These are phyloP conservation scores for Ornithoptera alexandrae DNA, from an alignment of 2,888 invertebrate species.

Conservation along the genomic window DNA sequence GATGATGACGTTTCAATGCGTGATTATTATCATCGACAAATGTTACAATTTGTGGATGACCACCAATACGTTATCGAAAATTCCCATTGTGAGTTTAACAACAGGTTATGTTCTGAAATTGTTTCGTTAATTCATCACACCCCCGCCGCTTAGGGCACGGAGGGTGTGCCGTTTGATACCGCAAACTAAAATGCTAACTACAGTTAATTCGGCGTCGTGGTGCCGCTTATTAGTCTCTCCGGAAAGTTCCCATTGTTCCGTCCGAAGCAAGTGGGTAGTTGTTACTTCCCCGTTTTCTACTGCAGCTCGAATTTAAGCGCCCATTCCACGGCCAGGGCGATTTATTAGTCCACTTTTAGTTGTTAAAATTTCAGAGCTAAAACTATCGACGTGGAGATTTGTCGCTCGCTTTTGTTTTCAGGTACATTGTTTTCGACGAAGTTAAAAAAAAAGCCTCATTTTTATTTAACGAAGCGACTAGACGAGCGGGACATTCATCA, in stretches of 20 bases:
- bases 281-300: constrained; percentile 30
- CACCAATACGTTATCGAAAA: too few relatives aligned
- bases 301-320: constrained; percentile 37
- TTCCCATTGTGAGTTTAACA: too few relatives aligned
- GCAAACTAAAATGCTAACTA: constrained; percentile 41
- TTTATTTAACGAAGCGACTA: too few relatives aligned
- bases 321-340: constrained; percentile 27
- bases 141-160: constrained; percentile 12
- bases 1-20: too few relatives aligned
- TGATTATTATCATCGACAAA: too few relatives aligned
- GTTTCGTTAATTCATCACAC: constrained; percentile 5
- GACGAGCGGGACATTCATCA: too few relatives aligned
- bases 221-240: constrained; percentile 42
- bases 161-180: constrained; percentile 31
- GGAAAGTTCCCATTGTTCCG: constrained; percentile 42
- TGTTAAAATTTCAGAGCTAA: constrained; percentile 23
- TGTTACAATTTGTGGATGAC: too few relatives aligned
- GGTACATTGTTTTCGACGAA: background rate
- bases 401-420: background rate
- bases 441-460: background rate
- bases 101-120: too few relatives aligned
- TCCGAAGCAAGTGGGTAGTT: constrained; percentile 27
- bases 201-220: constrained; percentile 42
- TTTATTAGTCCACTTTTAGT: constrained; percentile 28
- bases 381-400: constrained; percentile 6